Evolutionary conservation across 2,113 vertebrate genomes (phyloP), one percentile per base, ranked within the genome.

Genomic region (Pitta sordida): DNA sequence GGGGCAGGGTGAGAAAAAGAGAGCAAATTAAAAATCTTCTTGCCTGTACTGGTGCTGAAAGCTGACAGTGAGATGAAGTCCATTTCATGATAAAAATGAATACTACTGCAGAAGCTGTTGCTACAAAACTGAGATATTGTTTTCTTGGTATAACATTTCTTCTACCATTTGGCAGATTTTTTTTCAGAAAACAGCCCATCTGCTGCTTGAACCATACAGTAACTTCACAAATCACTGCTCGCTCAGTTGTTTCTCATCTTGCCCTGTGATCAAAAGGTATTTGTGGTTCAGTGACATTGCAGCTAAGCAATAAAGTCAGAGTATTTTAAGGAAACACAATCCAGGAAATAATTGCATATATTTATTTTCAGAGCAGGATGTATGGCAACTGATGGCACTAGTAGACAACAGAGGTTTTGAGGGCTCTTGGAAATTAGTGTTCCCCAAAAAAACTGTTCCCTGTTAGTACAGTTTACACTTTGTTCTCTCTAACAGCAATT

Each of bases 131-230:
- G 93, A 96, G 70, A 83, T 71, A 86, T 51, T 90, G 86, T 93
- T 96, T 92, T 80, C 84, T 93, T 65, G 93, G 75, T 86, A 75
- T 91, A 51, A 90, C 67, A 87, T 94, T 91, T 94, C 78, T 94
- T 48, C 32, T 75, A 64, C 44, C 83, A 75, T 24, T 91, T 97
- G 92, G 89, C 91, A 88, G 80, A 36, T 87, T 29, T 59, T 89
- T 86, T 91, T 92, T 44, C 49, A 7, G 49, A 91, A 88, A 94
- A 68, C 65, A 87, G 64, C 60, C 76, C 94, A 68, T 96, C 88
- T 96, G 88, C 89, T 88, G 24, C 73, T 87, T 71, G 73, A 23
- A 39, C 62, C 26, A 82, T n/a, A 9, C 32, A 55, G 67, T 90
- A 82, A 70, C 93, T 76, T 83, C 65, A 58, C 88, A 90, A 43